A percentile compares a stretch with the other conserved stretches of the same genome.
Evolutionary conservation across 2,888 invertebrate species (phyloP).

Genomic region (Tenthredo scrophulariae): DNA sequence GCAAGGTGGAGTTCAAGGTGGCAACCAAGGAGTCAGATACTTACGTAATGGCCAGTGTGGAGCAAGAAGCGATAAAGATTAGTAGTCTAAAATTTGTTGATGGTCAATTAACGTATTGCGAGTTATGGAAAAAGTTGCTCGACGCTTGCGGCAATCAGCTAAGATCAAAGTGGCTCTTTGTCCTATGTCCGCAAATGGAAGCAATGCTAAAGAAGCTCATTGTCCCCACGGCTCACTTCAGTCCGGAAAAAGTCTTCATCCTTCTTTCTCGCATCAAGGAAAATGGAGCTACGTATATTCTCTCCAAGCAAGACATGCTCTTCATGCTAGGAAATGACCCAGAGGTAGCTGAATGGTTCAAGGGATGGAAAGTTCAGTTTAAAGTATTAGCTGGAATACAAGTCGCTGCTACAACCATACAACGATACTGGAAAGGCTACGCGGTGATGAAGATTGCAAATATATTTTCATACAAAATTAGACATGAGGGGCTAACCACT

Average conservation of each 20-base stretch:
- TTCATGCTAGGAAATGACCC: constrained; percentile 51
- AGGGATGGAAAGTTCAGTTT: constrained; percentile 60
- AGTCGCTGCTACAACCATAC: constrained; percentile 62
- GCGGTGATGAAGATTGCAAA: constrained; percentile 58
- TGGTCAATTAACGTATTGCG: constrained; percentile 58
- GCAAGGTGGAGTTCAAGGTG: constrained; percentile 56
- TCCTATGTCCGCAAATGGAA: constrained; percentile 62
- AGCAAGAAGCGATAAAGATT: constrained; percentile 56
- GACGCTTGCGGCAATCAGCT: constrained; percentile 61
- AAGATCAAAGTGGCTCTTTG: constrained; percentile 63
- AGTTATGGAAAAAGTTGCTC: constrained; percentile 61
- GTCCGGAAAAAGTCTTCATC: constrained; percentile 56
- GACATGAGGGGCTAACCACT: background rate
- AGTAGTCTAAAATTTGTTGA: constrained; percentile 61
- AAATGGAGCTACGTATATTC: constrained; percentile 57
- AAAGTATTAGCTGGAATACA: constrained; percentile 56
- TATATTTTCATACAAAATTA: background rate
- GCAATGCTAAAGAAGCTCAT: constrained; percentile 57
- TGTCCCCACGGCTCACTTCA: constrained; percentile 60
- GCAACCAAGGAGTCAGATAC: constrained; percentile 51
- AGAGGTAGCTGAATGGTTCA: constrained; percentile 58
- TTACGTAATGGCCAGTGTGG: constrained; percentile 24
- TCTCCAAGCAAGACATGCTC: constrained; percentile 59
- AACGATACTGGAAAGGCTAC: constrained; percentile 63
- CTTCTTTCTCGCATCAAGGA: constrained; percentile 61